Conservation (phyloP, 2,888 invertebrate species). For the Drosophila tanythrix region DNA sequence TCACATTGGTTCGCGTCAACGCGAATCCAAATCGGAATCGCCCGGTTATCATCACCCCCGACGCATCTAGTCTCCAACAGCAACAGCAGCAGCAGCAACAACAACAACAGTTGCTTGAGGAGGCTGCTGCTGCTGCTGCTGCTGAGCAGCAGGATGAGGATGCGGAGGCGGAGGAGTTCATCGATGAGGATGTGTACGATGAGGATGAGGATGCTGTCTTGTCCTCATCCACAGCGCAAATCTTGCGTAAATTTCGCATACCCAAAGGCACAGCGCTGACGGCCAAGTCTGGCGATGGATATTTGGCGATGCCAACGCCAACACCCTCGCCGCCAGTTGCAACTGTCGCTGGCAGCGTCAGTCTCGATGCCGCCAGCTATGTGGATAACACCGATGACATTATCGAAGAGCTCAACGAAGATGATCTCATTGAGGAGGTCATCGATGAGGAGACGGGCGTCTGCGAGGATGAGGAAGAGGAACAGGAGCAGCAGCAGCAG, state of each 20-base stretch:
- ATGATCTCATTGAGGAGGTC: constrained; percentile 77
- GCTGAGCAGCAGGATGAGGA: constrained; percentile 18
- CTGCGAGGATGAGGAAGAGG: constrained; percentile 55
- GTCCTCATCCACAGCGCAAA: constrained; percentile 80
- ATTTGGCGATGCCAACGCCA: constrained; percentile 70
- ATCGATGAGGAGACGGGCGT: constrained; percentile 67
- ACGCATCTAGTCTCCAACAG: constrained; percentile 51
- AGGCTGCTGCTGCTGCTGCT: constrained; percentile 10
- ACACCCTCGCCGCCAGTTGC: constrained; percentile 67
- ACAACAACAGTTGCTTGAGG: constrained; percentile 35
- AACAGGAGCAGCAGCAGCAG: constrained; percentile 37
- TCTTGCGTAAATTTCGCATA: constrained; percentile 83
- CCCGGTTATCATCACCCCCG: constrained; percentile 61
- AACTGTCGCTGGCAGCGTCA: constrained; percentile 25
- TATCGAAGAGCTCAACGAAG: constrained; percentile 72
- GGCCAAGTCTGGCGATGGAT: constrained; percentile 67
- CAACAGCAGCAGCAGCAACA: constrained; percentile 42
- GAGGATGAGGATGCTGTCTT: constrained; percentile 54
- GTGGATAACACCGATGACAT: constrained; percentile 65
- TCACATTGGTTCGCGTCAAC: constrained; percentile 68
- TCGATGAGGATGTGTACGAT: constrained; percentile 67
- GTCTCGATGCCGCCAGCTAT: constrained; percentile 45
- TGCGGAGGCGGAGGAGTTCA: constrained; percentile 48
- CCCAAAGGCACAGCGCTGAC: constrained; percentile 82
- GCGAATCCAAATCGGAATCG: constrained; percentile 45